A percentile compares a stretch with the other conserved stretches of the same genome.
These are phyloP conservation scores for Rhincodon typus DNA, from an alignment of 2,797 vertebrate genomes.

Conservation along the genomic window DNA sequence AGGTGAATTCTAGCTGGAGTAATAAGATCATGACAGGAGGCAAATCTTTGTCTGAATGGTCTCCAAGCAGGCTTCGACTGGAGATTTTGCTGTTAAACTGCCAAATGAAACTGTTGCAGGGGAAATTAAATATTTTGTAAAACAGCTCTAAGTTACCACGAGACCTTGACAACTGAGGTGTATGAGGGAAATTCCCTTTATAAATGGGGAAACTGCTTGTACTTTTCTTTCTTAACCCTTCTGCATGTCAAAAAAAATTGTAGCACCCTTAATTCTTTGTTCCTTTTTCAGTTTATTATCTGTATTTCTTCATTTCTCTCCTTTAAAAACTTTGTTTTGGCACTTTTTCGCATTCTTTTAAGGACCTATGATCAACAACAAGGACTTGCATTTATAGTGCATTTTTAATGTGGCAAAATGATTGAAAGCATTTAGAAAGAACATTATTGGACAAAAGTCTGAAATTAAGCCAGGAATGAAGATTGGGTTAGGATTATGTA, in stretches of 20 bases:
- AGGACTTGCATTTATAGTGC: neutral
- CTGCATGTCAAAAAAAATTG: neutral
- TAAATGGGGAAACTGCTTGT: neutral
- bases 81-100: neutral
- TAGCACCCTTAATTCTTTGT: neutral
- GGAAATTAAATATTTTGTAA: conserved; percentile 1
- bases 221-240: neutral
- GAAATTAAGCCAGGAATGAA: neutral
- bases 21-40: neutral
- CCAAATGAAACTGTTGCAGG: neutral
- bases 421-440: neutral
- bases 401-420: neutral
- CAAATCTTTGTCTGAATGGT: neutral
- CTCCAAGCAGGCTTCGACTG: neutral
- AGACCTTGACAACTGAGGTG: conserved; percentile 7
- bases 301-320: neutral
- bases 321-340: neutral
- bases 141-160: neutral
- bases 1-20: neutral
- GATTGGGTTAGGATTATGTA: neutral
- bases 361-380: neutral
- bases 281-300: neutral
- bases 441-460: neutral
- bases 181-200: conserved; percentile 21
- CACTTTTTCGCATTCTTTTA: neutral